phyloP scores from a whole-genome alignment of 1,140 invertebrate genomes.

The Neuroterus valhalla region DNA sequence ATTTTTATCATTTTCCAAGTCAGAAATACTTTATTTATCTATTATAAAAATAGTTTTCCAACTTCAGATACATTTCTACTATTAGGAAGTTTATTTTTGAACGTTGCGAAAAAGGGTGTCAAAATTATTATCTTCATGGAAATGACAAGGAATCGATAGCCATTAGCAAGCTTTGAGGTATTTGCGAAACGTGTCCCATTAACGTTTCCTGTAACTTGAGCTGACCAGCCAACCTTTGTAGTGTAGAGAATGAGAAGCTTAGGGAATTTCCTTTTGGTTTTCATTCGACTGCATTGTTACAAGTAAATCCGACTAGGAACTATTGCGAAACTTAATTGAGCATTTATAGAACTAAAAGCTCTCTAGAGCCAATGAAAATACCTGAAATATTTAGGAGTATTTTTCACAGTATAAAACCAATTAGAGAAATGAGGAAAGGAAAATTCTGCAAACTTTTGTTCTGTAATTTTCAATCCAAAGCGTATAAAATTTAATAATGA shows the following conservation, averaged over 20 bases:
- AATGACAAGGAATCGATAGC: no score
- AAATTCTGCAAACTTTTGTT: no score
- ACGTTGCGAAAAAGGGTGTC: no score
- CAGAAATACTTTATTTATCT: no score
- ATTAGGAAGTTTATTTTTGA: no score
- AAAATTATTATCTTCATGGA: no score
- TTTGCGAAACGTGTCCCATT: background rate
- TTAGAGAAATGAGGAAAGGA: no score
- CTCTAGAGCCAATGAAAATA: background rate
- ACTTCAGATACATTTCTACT: no score
- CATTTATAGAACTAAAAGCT: background rate
- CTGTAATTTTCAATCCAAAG: no score
- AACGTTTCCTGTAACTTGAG: background rate
- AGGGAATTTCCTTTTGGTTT: background rate
- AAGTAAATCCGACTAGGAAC: background rate
- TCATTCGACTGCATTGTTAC: slow-evolving; percentile 12
- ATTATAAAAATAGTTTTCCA: no score
- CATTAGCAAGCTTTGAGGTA: background rate
- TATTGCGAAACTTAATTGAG: background rate
- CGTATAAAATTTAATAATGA: no score
- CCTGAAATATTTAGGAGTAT: background rate
- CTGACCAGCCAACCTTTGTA: slow-evolving; percentile 4
- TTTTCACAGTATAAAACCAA: background rate
- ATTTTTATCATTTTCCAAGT: no score
- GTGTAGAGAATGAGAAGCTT: background rate